Evolutionary conservation across 2,113 vertebrate species (phyloP), one percentile per base, ranked within the genome.

Genomic region (Pseudorectes ferrugineus): DNA sequence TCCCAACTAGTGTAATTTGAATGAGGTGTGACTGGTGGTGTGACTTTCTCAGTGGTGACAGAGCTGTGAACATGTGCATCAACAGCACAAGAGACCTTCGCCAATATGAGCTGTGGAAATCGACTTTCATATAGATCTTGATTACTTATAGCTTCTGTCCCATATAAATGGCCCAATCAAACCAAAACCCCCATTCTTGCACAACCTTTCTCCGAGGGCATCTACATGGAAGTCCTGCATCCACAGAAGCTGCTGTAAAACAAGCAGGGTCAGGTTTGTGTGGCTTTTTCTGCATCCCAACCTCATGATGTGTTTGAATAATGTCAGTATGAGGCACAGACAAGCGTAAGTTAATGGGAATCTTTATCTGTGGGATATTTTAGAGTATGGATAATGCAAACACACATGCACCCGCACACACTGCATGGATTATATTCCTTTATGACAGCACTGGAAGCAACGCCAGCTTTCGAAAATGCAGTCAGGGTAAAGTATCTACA

Each of bases 391-490:
- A 59, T 43, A 58, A 90, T 20, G 52, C 48, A 71, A 58, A 82
- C 29, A n/a, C 24, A 25, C 43, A 4, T 10, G 45, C 63, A 58
- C 29, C 15, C 5, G 0, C 68, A 57, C 45, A 28, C 43, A 8
- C 51, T 51, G 66, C 31, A 10, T 1, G 25, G 36, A 35, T 42
- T 59, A 31, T 24, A 18, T 46, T 88, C 24, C 48, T 66, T 7
- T 7, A 40, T 0, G 0, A 42, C 70, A 74, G 70, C 55, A 51
- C 2, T 15, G 71, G 78, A 77, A 63, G 66, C 74, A 89, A 24
- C 0, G 0, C 61, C 85, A 94, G 73, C 42, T n/a, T 91, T 35
- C 35, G 36, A 57, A 75, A 46, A 82, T 14, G 19, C 0, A 0
- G n/a, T 38, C 66, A 72, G 74, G 43, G 24, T 28, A 35, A 90